These are phyloP conservation scores for Cataglyphis rosenhaueri DNA, from an alignment of 2,888 invertebrate species.

Conservation along the genomic window DNA sequence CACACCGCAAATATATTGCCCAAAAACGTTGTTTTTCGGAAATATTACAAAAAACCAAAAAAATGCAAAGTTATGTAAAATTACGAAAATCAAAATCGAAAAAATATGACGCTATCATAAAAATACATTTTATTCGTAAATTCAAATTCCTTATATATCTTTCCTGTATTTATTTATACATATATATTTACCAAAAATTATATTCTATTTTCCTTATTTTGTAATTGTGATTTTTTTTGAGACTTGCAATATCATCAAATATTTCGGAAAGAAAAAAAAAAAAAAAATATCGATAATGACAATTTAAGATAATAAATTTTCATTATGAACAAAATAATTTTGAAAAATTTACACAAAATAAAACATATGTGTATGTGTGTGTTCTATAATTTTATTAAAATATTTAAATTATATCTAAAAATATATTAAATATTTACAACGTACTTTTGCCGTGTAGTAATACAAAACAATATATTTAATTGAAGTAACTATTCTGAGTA, in stretches of 20 bases:
- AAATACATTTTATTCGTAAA: slow-evolving; percentile 30
- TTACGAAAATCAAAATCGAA: not conserved
- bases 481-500: not conserved
- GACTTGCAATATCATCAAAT: not conserved
- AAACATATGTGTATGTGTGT: not conserved
- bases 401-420: not conserved
- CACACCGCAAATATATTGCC: slow-evolving; percentile 21
- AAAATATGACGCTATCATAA: not conserved
- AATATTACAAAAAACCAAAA: not conserved
- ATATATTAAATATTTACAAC: not conserved
- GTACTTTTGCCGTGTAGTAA: not conserved
- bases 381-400: not conserved
- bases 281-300: not conserved
- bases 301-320: not conserved
- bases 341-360: not conserved
- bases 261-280: not conserved
- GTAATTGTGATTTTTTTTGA: not conserved
- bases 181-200: slow-evolving; percentile 12
- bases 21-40: not conserved
- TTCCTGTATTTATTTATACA: not conserved
- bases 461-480: not conserved
- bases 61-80: not conserved
- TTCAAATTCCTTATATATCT: slow-evolving; percentile 19
- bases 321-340: not conserved
- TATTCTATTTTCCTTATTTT: not conserved